Percentiles rank a stretch among this genome's conserved stretches.
phyloP scores from a whole-genome alignment of 1,140 invertebrate species.

The Drosophila kurseongensis region DNA sequence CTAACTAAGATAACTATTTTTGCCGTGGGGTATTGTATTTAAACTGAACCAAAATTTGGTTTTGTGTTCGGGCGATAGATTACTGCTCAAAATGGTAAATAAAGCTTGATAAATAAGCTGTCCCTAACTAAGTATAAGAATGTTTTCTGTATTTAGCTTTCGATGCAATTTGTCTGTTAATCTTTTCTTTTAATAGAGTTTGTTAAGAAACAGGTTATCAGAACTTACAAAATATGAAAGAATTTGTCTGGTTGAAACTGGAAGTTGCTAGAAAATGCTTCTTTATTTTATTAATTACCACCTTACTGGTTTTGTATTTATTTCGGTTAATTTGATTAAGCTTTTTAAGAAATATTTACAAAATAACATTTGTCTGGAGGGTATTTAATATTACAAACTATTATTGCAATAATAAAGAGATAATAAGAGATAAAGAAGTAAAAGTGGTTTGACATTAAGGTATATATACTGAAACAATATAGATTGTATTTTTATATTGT shows the following conservation, averaged over 20 bases:
- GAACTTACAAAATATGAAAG: not conserved
- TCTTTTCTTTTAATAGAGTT: not conserved
- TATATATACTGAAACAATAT: too few species aligned
- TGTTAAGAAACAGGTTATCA: not conserved
- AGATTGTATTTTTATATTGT: too few species aligned
- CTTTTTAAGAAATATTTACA: too few species aligned
- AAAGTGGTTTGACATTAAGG: too few species aligned
- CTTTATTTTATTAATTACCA: not conserved
- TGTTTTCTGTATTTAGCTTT: not conserved
- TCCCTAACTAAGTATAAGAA: not conserved
- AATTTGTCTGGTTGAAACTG: not conserved
- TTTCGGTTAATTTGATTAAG: not conserved
- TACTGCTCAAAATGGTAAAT: not conserved
- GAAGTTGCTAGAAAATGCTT: not conserved
- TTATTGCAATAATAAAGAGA: too few species aligned
- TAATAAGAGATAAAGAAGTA: too few species aligned
- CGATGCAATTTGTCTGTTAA: not conserved
- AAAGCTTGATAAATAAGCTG: not conserved
- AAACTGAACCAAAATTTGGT: not conserved
- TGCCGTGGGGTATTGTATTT: slow-evolving; percentile 3
- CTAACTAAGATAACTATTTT: not conserved
- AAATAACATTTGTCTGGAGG: too few species aligned
- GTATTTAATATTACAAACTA: too few species aligned
- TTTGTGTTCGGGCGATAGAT: not conserved
- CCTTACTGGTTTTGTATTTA: not conserved